A percentile compares a stretch with the other conserved stretches of the same genome.
These are phyloP conservation scores for Cassiopea xamachana DNA, from an alignment of 30 jellyfish, hydroid and myxozoan genomes.

Conservation along the genomic window DNA sequence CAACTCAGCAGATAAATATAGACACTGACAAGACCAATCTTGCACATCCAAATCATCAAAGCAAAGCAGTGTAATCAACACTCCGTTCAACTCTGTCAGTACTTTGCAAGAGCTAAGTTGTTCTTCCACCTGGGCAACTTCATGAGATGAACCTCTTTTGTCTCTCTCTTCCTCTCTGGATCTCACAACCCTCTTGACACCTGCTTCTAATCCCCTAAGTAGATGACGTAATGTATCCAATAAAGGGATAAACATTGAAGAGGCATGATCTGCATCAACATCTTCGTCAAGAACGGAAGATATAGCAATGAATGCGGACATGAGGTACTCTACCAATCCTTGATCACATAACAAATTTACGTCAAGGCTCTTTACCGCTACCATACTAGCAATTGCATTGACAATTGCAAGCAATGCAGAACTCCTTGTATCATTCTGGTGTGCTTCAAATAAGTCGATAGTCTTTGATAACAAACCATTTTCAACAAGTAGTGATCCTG, in stretches of 20 bases:
- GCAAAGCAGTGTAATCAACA: conserved; percentile 76
- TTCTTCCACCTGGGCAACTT: conserved; percentile 75
- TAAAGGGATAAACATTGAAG: conserved; percentile 69
- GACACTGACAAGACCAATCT: conserved; percentile 91
- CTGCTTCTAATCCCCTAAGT: conserved; percentile 69
- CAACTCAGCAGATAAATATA: conserved; percentile 91
- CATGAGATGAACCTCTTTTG: background rate
- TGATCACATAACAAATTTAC: conserved; percentile 55
- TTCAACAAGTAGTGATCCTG: conserved; percentile 31
- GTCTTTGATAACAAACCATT: conserved; percentile 50
- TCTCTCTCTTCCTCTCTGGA: conserved; percentile 57
- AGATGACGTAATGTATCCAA: conserved; percentile 82
- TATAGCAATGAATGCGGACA: conserved; percentile 87
- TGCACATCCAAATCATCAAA: conserved; percentile 87
- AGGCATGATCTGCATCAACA: conserved; percentile 44
- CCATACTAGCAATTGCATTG: conserved; percentile 71
- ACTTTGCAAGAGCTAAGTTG: conserved; percentile 56
- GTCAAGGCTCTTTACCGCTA: conserved; percentile 47
- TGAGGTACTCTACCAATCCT: conserved; percentile 74
- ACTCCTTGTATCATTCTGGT: conserved; percentile 69
- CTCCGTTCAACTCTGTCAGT: conserved; percentile 83
- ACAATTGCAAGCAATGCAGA: conserved; percentile 70
- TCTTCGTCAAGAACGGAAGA: conserved; percentile 80
- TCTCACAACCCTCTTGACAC: conserved; percentile 79
- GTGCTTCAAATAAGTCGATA: conserved; percentile 55